phyloP scores from a whole-genome alignment of 2,113 vertebrate genomes.

The Tragelaphus strepsiceros region DNA sequence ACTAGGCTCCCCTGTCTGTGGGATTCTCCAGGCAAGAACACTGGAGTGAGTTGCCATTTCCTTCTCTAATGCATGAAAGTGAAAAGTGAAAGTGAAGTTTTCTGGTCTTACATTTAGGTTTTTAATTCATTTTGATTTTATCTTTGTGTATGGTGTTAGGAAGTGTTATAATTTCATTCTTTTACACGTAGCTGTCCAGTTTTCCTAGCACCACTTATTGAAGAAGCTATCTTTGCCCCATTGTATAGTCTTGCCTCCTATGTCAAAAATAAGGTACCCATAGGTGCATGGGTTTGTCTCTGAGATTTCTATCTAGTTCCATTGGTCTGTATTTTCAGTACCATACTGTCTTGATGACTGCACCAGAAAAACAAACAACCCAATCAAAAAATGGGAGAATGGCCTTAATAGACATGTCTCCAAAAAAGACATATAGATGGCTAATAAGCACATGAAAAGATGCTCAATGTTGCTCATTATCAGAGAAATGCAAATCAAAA shows the following conservation, averaged over 20 bases:
- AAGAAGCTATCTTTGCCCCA: neutral
- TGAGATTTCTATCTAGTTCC: neutral
- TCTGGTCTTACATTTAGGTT: neutral
- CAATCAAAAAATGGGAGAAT: neutral
- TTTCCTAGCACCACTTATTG: neutral
- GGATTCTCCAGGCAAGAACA: too few species aligned
- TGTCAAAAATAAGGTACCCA: neutral
- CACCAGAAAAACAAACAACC: neutral
- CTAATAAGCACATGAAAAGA: neutral
- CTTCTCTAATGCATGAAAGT: too few species aligned
- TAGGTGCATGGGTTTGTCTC: neutral
- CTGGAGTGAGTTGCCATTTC: too few species aligned
- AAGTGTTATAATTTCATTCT: neutral
- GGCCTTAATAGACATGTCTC: neutral
- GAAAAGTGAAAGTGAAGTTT: neutral
- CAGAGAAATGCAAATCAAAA: neutral
- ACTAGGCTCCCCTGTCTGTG: too few species aligned
- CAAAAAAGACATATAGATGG: neutral
- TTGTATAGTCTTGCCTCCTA: neutral
- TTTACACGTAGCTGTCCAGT: neutral
- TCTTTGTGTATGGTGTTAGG: neutral
- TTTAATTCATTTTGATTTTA: neutral
- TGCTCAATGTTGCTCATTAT: neutral
- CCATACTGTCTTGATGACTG: neutral
- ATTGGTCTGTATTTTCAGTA: neutral